These are phyloP conservation scores for Neodiprion pinetum DNA, from an alignment of 1,140 invertebrate genomes.

Conservation along the genomic window DNA sequence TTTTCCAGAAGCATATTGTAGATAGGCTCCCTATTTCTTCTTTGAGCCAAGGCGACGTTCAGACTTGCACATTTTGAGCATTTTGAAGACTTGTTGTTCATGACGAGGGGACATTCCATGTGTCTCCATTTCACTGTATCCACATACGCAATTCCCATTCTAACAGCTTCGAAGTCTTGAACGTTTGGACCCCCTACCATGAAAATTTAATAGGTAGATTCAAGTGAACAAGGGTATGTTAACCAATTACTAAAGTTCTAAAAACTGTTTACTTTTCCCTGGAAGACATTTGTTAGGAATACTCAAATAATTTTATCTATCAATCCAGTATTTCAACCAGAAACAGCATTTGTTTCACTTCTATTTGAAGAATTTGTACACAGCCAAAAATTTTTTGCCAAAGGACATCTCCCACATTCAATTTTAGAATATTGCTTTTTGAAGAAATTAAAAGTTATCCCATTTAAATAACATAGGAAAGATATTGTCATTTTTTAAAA, in stretches of 20 bases:
- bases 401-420: too few species aligned
- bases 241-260: background rate
- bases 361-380: too few species aligned
- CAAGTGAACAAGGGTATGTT: background rate
- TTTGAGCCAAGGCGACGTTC: slow-evolving; percentile 11
- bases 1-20: slow-evolving; percentile 27
- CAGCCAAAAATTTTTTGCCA: too few species aligned
- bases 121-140: slow-evolving; percentile 54
- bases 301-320: slow-evolving; percentile 26
- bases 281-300: slow-evolving; percentile 17
- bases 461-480: too few species aligned
- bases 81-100: slow-evolving; percentile 39
- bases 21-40: slow-evolving; percentile 21
- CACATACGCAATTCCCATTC: slow-evolving; percentile 35
- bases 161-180: slow-evolving; percentile 27
- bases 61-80: slow-evolving; percentile 46
- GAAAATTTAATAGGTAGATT: background rate
- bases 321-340: background rate
- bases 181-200: slow-evolving; percentile 23
- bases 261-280: slow-evolving; percentile 14
- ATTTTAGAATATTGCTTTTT: too few species aligned
- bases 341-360: too few species aligned
- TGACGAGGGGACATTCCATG: slow-evolving; percentile 46
- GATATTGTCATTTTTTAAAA: too few species aligned
- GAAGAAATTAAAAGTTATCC: too few species aligned